These are phyloP conservation scores for Choloepus hoffmanni DNA, from an alignment of 2,113 vertebrate species.

Conservation along the genomic window DNA sequence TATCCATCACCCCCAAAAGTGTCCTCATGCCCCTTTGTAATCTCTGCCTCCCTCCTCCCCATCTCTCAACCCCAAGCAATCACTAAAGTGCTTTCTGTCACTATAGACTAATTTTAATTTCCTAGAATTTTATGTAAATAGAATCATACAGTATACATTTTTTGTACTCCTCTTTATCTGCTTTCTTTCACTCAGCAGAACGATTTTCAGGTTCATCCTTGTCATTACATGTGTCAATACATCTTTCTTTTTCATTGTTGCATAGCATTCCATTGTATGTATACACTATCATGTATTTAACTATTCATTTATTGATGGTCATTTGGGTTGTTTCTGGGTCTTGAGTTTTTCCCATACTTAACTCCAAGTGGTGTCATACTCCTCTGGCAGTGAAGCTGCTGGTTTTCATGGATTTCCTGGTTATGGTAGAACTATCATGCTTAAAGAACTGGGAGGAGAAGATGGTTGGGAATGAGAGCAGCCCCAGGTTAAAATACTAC, in stretches of 20 bases:
- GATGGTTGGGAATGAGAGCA: neutral
- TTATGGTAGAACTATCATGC: neutral
- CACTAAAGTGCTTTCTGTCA: neutral
- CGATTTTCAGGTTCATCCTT: neutral
- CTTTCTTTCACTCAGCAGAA: neutral
- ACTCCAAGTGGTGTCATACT: neutral
- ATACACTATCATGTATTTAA: neutral
- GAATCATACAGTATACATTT: neutral
- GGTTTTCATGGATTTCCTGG: neutral
- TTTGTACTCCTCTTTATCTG: neutral
- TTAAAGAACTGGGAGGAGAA: neutral
- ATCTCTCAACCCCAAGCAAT: no score
- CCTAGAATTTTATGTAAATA: neutral
- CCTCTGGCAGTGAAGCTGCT: neutral
- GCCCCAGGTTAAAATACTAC: neutral
- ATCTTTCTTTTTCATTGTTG: neutral
- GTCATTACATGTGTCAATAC: neutral
- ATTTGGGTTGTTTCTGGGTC: neutral
- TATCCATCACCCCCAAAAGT: neutral
- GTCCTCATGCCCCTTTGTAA: neutral
- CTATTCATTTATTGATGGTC: neutral
- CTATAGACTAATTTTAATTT: neutral
- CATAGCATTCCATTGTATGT: neutral
- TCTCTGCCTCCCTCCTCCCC: neutral
- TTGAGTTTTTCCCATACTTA: neutral